Conservation (phyloP, 2,113 vertebrate genomes). For the Peromyscus polionotus region DNA sequence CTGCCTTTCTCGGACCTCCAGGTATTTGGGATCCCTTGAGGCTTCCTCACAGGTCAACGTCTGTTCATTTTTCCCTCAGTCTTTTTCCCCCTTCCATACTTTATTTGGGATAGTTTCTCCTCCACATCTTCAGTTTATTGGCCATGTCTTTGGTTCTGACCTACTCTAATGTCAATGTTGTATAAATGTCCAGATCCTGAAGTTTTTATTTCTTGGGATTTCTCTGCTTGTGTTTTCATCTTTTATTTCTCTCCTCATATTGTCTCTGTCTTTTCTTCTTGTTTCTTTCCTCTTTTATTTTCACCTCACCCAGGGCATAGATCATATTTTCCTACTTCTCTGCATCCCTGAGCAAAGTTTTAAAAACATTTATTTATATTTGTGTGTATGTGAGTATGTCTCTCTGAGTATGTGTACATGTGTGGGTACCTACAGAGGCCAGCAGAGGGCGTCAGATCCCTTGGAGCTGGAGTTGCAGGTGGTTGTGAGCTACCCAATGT, state of each 20-base stretch:
- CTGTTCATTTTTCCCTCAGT: neutral
- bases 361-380: neutral
- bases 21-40: neutral
- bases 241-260: neutral
- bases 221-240: neutral
- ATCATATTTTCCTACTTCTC: neutral
- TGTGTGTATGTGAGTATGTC: neutral
- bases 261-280: constrained; percentile 1
- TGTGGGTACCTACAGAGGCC: neutral
- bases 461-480: neutral
- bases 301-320: neutral
- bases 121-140: neutral
- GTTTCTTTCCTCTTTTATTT: neutral
- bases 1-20: neutral
- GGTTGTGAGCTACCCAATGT: neutral
- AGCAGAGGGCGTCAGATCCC: neutral
- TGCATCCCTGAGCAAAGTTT: neutral
- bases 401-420: neutral
- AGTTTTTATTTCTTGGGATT: constrained; percentile 4
- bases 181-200: neutral
- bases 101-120: constrained; percentile 6
- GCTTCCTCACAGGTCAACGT: neutral
- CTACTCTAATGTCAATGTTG: neutral
- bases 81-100: neutral
- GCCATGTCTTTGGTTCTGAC: neutral